Evolutionary conservation across 2,113 vertebrate genomes (phyloP), one percentile per base, ranked within the genome.

Genomic region (Ceratotherium simum): DNA sequence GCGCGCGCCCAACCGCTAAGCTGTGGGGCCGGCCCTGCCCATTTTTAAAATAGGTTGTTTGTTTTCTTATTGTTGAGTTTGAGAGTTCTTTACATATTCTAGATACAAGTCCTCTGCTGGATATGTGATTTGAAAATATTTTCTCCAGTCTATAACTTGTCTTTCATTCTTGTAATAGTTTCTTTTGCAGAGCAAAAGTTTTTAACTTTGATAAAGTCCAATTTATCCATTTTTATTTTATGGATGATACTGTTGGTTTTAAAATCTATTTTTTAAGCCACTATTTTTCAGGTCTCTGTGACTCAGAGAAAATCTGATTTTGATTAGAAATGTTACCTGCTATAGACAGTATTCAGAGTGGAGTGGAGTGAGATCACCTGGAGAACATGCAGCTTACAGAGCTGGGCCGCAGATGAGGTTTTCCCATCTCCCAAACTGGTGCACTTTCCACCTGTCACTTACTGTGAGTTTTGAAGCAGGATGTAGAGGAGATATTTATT

Each of bases 381-480:
- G 82, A 36, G 23, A 36, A 42, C 75, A 46, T 13, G 51, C 27
- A 25, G 2, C 18, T 80, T 67, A 18, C 39, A 46, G n/a, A 46
- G 17, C 10, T 5, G 18, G 33, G 23, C 7, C 16, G 5, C 1
- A 1, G 27, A 6, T 10, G 6, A n/a, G 23, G 21, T 9, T 94
- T 87, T 76, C 27, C 20, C 3, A 1, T 48, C 39, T 75, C 39
- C 25, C 20, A n/a, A 16, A 10, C 2, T 2, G 1, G 42, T 48
- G 29, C 10, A 9, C 39, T 67, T 60, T 23, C 12, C 13, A 10
- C 9, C 54, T 69, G 36, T 6, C 10, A 48, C 11, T 83, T 7
- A 36, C 4, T 70, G 60, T 27, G 46, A n/a, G 31, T 69, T n/a
- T 33, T 67, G 82, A 67, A 85, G 62, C 31, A 17, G 12, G 64